Percentiles rank a stretch among this genome's conserved stretches.
These are phyloP conservation scores for Spodoptera littoralis DNA, from an alignment of 2,888 invertebrate species.

Conservation along the genomic window DNA sequence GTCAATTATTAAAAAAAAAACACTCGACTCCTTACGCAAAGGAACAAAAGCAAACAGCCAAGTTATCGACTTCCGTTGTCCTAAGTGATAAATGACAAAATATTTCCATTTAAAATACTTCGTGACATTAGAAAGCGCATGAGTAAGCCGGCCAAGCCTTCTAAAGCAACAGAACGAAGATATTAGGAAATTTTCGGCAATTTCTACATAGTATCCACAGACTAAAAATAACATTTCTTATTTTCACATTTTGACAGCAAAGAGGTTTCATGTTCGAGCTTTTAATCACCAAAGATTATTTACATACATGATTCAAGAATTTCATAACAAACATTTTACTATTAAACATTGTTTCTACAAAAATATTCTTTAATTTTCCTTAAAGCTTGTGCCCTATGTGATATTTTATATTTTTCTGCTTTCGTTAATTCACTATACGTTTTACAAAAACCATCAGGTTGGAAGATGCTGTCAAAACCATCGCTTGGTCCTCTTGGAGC, in stretches of 20 bases:
- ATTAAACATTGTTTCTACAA: no score
- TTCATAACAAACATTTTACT: constrained; percentile 3
- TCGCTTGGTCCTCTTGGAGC: no score
- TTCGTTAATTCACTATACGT: no score
- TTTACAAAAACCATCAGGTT: no score
- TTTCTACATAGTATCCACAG: constrained; percentile 9
- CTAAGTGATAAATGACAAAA: constrained; percentile 25
- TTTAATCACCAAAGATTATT: constrained; percentile 29
- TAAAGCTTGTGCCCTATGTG: no score
- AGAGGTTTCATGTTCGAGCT: constrained; percentile 1
- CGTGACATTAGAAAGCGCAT: constrained; percentile 49
- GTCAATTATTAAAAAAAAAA: constrained; percentile 3
- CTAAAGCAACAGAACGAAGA: constrained; percentile 27
- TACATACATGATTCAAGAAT: constrained; percentile 1
- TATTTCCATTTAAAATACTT: constrained; percentile 31
- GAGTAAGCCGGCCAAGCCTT: constrained; percentile 41
- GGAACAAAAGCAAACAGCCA: constrained; percentile 14
- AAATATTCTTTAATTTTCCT: no score
- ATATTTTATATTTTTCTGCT: no score
- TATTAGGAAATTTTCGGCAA: constrained; percentile 40
- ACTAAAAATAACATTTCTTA: constrained; percentile 23
- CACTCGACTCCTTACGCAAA: constrained; percentile 1
- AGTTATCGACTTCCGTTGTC: constrained; percentile 22
- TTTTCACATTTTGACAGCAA: constrained; percentile 18
- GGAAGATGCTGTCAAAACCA: no score